Evolutionary conservation across 2,113 vertebrate genomes (phyloP).

Genomic region (Eudorcas thomsonii): DNA sequence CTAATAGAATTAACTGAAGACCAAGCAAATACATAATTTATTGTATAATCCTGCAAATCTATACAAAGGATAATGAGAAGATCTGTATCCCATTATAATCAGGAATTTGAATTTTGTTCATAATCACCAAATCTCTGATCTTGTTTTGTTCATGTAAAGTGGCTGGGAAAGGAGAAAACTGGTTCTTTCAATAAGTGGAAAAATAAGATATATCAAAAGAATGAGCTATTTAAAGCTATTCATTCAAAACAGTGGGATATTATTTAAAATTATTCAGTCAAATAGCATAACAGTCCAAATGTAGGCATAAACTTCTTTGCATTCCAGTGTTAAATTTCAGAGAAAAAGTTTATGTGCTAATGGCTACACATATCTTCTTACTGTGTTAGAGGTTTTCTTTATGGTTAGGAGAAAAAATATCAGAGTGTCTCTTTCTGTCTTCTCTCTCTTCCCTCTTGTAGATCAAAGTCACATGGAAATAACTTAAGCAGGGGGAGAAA

Average conservation of each 20-base stretch:
- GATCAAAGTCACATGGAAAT: not conserved
- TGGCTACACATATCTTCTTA: not conserved
- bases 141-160: slow-evolving; percentile 1
- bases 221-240: not conserved
- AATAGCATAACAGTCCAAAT: not conserved
- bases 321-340: not conserved
- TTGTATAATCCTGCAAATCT: slow-evolving; percentile 44
- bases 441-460: not conserved
- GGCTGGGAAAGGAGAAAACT: not conserved
- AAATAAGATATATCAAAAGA: slow-evolving; percentile 12
- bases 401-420: not conserved
- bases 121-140: slow-evolving; percentile 33
- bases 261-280: not conserved
- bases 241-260: not conserved
- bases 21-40: slow-evolving; percentile 57
- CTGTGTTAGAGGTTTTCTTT: not conserved
- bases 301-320: not conserved
- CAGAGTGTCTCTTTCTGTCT: not conserved
- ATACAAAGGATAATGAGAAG: slow-evolving; percentile 38
- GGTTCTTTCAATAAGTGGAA: not conserved
- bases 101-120: not conserved
- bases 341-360: not conserved
- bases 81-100: not conserved
- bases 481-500: not conserved
- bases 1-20: slow-evolving; percentile 63